phyloP scores from a whole-genome alignment of 1,140 invertebrate species.

The Diachasmimorpha longicaudata region DNA sequence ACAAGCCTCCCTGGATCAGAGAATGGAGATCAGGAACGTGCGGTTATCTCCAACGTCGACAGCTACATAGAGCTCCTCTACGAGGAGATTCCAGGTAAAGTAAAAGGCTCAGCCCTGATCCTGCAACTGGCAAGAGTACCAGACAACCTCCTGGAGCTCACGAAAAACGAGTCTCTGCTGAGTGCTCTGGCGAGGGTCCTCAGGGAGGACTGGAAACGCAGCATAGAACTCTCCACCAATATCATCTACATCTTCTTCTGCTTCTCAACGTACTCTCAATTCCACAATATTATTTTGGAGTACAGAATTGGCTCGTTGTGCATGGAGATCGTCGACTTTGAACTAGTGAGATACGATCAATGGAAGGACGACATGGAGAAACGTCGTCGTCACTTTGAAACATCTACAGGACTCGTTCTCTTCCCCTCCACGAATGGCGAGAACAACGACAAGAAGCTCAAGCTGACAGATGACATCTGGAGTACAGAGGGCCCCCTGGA shows the following conservation, averaged over 20 bases:
- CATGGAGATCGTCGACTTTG: slow-evolving; percentile 95
- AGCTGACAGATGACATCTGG: slow-evolving; percentile 56
- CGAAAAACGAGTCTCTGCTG: slow-evolving; percentile 93
- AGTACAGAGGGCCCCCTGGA: slow-evolving; percentile 53
- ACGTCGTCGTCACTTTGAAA: slow-evolving; percentile 57
- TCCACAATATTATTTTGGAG: slow-evolving; percentile 90
- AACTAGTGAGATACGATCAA: slow-evolving; percentile 89
- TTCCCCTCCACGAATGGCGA: slow-evolving; percentile 45
- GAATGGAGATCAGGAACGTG: slow-evolving; percentile 58
- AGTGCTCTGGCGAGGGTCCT: slow-evolving; percentile 93
- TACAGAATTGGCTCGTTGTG: slow-evolving; percentile 94
- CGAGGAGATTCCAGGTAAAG: slow-evolving; percentile 92
- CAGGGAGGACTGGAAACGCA: slow-evolving; percentile 96
- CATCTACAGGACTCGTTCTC: slow-evolving; percentile 53
- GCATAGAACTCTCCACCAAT: slow-evolving; percentile 94
- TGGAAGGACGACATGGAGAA: slow-evolving; percentile 91
- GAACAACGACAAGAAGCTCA: slow-evolving; percentile 52
- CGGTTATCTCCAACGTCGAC: slow-evolving; percentile 84
- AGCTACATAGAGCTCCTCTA: slow-evolving; percentile 96
- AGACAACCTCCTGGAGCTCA: slow-evolving; percentile 92
- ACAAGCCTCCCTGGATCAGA: slow-evolving; percentile 48
- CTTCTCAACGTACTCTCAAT: slow-evolving; percentile 95
- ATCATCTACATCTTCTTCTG: slow-evolving; percentile 97
- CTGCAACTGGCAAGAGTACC: slow-evolving; percentile 89
- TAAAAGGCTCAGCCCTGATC: slow-evolving; percentile 90